phyloP scores from a whole-genome alignment of 2,113 vertebrate genomes.

The Callithrix jacchus region DNA sequence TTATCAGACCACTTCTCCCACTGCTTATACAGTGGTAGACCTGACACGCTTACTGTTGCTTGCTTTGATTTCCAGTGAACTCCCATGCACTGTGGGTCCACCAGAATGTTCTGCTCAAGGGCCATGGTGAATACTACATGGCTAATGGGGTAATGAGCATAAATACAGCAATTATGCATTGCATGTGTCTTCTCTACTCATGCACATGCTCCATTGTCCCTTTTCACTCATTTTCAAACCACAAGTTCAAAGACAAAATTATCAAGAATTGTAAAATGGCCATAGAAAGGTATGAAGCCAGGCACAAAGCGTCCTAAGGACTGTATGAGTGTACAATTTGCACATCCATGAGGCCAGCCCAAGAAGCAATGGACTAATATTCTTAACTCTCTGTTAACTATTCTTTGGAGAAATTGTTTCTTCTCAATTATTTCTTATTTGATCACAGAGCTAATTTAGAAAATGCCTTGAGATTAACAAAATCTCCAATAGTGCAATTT shows the following conservation, averaged over 20 bases:
- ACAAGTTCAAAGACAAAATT: neutral
- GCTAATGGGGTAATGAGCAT: neutral
- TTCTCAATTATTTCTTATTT: slow-evolving; percentile 32
- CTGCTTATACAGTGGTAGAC: neutral
- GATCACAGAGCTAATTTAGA: slow-evolving; percentile 13
- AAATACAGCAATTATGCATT: neutral
- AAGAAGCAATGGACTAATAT: neutral
- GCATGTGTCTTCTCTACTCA: neutral
- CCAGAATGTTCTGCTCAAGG: neutral
- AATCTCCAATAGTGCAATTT: neutral
- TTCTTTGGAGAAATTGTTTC: neutral
- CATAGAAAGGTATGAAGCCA: neutral
- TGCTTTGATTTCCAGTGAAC: neutral
- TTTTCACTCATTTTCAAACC: neutral
- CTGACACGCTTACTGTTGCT: neutral
- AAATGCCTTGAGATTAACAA: neutral
- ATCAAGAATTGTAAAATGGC: neutral
- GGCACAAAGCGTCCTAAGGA: neutral
- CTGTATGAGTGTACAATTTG: neutral
- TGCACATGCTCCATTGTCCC: neutral
- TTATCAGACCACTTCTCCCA: fast-evolving
- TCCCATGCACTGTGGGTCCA: fast-evolving
- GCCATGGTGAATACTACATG: neutral
- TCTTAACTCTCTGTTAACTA: neutral
- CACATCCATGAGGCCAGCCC: neutral